Evolutionary conservation across 1,140 invertebrate species (phyloP), one percentile per base, ranked within the genome.

Genomic region (Temnothorax longispinosus): DNA sequence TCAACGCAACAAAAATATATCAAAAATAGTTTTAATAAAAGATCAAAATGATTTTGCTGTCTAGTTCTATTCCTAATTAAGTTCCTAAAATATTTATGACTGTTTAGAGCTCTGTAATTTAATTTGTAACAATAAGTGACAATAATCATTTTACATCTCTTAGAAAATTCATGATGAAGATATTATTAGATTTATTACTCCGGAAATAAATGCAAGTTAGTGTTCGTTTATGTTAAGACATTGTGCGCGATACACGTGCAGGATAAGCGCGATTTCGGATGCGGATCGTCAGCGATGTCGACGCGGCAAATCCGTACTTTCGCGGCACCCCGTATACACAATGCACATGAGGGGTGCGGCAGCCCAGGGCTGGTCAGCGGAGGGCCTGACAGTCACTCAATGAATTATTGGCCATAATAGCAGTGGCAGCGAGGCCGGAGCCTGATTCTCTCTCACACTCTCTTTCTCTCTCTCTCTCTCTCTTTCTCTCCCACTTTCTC

Each of bases 341-440:
- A 89, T 88, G 91, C 89, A 93, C 86, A 90, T 85, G 88, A 92
- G 81, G 91, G 91, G 91, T 91, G 91, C 92, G 93, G 91, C 92
- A 92, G 89, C 90, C 87, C 77, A 80, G 86, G 89, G 89, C 89
- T 91, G 93, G 89, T 91, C 88, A 92, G 87, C 87, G 90, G 87
- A 92, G 92, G 93, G 91, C 91, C 91, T 93, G 92, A 91, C 92
- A 94, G 92, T 93, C 92, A 93, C 93, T 94, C 94, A 94, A 94
- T 95, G 93, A 94, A 93, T 95, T 95, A 94, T 94, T 94, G 94
- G 93, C 94, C 94, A 94, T 94, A 94, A 94, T 94, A 94, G 94
- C 94, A 93, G 94, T 94, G 93, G 94, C 93, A 93, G 93, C 90
- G 88, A 93, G 89, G 90, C 90, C 89, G 89, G 91, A 88, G 88